Evolutionary conservation across 1,140 invertebrate species (phyloP).

Genomic region (Bathynomus jamesi): DNA sequence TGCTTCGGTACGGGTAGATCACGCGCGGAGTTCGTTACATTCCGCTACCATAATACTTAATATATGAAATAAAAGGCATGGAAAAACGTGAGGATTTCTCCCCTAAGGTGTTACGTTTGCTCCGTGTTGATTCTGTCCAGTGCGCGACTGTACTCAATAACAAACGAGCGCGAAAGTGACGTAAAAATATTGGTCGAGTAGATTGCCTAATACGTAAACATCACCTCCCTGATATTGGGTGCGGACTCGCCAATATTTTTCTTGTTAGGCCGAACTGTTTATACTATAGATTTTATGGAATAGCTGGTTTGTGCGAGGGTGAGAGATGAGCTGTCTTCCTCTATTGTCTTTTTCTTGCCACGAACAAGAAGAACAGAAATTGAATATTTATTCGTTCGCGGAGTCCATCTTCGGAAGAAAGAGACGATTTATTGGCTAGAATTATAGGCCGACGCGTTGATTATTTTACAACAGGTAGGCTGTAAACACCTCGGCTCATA

Average conservation of each 20-base stretch:
- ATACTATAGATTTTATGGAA: slow-evolving; percentile 1
- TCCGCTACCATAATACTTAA: too few relatives aligned
- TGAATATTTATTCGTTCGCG: neutral
- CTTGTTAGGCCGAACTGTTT: neutral
- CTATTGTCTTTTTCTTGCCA: neutral
- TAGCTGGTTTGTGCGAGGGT: neutral
- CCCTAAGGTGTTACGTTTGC: too few relatives aligned
- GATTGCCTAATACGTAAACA: slow-evolving; percentile 1
- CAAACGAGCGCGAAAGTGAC: neutral
- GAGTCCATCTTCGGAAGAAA: neutral
- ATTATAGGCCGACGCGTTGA: neutral
- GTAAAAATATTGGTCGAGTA: neutral
- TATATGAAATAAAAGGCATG: too few relatives aligned
- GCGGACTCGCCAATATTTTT: neutral
- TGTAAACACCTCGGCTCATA: too few relatives aligned
- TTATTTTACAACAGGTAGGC: neutral
- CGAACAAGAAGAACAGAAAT: neutral
- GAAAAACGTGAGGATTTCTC: too few relatives aligned
- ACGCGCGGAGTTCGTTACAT: too few relatives aligned
- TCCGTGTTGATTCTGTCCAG: too few relatives aligned
- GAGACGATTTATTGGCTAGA: neutral
- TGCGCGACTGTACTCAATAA: neutral
- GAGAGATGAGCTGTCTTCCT: neutral
- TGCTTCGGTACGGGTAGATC: too few relatives aligned
- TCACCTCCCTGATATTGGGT: neutral